phyloP scores from a whole-genome alignment of 2,888 invertebrate species.

The Pyralis farinalis region DNA sequence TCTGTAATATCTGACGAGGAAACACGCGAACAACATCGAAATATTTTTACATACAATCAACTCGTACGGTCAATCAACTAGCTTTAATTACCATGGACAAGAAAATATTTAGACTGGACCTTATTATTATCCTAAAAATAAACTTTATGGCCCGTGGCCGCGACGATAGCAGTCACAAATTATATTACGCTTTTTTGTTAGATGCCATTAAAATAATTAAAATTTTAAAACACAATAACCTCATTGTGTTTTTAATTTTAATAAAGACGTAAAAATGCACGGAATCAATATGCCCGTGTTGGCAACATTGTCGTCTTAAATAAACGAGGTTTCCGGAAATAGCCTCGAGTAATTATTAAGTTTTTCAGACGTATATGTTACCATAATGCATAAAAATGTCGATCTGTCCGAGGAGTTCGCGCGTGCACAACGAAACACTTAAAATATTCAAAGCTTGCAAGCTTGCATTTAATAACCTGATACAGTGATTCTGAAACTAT shows the following conservation, averaged over 20 bases:
- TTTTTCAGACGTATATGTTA: slow-evolving; percentile 22
- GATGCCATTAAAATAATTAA: not conserved
- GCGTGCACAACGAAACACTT: slow-evolving; percentile 29
- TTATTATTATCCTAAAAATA: slow-evolving; percentile 7
- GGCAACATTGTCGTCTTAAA: too few relatives aligned
- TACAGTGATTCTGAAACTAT: too few relatives aligned
- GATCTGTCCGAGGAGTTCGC: slow-evolving; percentile 15
- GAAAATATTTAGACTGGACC: slow-evolving; percentile 40
- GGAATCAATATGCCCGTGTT: too few relatives aligned
- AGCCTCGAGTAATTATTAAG: slow-evolving; percentile 27
- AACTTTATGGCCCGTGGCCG: slow-evolving; percentile 15
- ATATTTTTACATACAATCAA: not conserved
- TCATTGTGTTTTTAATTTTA: too few relatives aligned
- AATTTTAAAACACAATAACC: not conserved
- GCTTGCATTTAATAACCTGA: slow-evolving; percentile 27
- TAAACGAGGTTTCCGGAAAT: slow-evolving; percentile 15
- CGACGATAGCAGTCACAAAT: slow-evolving; percentile 8
- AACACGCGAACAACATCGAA: slow-evolving; percentile 3
- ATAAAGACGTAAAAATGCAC: too few relatives aligned
- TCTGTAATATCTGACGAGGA: slow-evolving; percentile 43
- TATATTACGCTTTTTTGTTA: not conserved
- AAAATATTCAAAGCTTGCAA: slow-evolving; percentile 32
- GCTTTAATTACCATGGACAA: slow-evolving; percentile 26
- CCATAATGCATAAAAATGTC: slow-evolving; percentile 24
- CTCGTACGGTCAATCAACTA: slow-evolving; percentile 21